Conservation (phyloP, 1,140 invertebrate species). For the Linepithema humile region DNA sequence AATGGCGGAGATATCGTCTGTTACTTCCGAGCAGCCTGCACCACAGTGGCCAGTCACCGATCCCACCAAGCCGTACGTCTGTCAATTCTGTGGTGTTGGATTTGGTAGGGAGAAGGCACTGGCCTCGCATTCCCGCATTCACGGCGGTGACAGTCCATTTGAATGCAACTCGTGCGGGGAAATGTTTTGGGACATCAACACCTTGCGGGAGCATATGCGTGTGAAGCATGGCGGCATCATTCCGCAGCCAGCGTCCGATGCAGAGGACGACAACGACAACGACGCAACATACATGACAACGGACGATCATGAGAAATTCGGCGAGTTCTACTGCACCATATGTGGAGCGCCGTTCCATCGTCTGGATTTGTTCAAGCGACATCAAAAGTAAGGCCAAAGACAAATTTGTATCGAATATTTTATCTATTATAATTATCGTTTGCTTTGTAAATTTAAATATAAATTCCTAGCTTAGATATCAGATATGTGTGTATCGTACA, state of each 20-base stretch:
- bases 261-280: conserved; percentile 84
- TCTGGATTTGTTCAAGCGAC: conserved; percentile 89
- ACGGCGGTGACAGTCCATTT: conserved; percentile 90
- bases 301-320: conserved; percentile 87
- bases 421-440: neutral
- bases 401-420: neutral
- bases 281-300: too few relatives aligned
- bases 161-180: conserved; percentile 91
- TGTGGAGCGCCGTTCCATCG: conserved; percentile 91
- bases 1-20: conserved; percentile 67
- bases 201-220: conserved; percentile 88
- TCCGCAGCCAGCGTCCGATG: conserved; percentile 74
- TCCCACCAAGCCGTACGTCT: conserved; percentile 91
- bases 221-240: conserved; percentile 84
- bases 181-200: conserved; percentile 90
- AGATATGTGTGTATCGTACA: too few relatives aligned
- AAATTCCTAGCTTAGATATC: too few relatives aligned
- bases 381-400: conserved; percentile 86
- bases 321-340: conserved; percentile 90
- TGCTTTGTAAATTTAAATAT: neutral
- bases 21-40: conserved; percentile 71
- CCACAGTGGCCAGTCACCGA: conserved; percentile 88
- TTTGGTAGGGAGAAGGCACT: conserved; percentile 93
- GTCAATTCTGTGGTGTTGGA: conserved; percentile 90
- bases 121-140: conserved; percentile 89